A percentile compares a stretch with the other conserved stretches of the same genome.
Evolutionary conservation across 2,888 invertebrate genomes (phyloP).

Genomic region (Napeogenes sylphis): DNA sequence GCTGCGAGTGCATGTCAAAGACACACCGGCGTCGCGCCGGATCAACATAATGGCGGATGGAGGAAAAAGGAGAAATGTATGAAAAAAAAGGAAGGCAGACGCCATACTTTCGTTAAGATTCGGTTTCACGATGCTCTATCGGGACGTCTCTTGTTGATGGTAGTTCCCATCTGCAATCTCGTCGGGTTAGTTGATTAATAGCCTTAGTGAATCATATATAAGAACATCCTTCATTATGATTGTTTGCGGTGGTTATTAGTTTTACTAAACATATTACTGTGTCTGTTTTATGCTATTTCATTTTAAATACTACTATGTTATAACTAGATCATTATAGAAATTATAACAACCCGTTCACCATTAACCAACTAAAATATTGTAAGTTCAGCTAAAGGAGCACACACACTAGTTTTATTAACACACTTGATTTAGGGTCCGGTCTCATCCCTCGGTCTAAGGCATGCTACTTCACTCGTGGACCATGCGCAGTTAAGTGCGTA

Average conservation of each 20-base stretch:
- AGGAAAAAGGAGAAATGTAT: constrained; percentile 65
- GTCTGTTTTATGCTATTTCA: background rate
- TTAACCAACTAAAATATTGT: background rate
- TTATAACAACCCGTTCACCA: background rate
- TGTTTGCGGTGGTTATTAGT: too few species aligned
- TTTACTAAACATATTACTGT: too few species aligned
- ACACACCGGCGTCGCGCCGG: constrained; percentile 74
- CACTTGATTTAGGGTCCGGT: constrained; percentile 21
- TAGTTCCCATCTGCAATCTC: constrained; percentile 1
- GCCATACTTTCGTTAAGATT: constrained; percentile 60
- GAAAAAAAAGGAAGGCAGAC: constrained; percentile 62
- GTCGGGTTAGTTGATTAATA: background rate
- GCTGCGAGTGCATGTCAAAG: constrained; percentile 75
- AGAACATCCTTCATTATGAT: too few species aligned
- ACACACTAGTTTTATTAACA: constrained; percentile 18
- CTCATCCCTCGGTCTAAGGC: constrained; percentile 21
- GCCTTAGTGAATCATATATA: background rate
- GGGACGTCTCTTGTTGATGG: constrained; percentile 47
- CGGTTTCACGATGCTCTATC: constrained; percentile 58
- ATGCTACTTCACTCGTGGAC: constrained; percentile 20
- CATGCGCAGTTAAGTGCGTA: constrained; percentile 18
- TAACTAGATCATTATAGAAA: background rate
- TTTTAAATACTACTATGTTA: background rate
- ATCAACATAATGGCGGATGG: constrained; percentile 73
- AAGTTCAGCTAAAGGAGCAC: constrained; percentile 14